phyloP scores from a whole-genome alignment of 1,140 invertebrate genomes.

The Alviniconcha marisindica region DNA sequence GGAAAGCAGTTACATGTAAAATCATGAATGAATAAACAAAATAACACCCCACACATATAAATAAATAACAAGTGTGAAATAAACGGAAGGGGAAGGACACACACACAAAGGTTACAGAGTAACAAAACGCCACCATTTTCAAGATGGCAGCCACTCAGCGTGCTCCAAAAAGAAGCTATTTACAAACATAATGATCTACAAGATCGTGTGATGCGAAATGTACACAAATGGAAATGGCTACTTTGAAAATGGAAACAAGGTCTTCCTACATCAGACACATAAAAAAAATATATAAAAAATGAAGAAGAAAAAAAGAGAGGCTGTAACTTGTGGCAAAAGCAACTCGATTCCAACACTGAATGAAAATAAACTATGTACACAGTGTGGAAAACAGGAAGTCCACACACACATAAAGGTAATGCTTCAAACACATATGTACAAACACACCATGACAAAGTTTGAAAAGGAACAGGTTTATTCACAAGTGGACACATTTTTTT shows the following conservation, averaged over 20 bases:
- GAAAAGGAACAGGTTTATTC: slow-evolving; percentile 14
- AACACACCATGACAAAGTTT: neutral
- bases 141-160: too few relatives aligned
- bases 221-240: neutral
- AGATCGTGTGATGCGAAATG: neutral
- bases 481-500: neutral
- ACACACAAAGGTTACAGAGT: too few relatives aligned
- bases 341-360: neutral
- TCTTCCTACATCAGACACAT: neutral
- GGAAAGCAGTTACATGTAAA: too few relatives aligned
- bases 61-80: too few relatives aligned
- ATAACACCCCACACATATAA: too few relatives aligned
- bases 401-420: neutral
- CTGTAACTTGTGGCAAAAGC: slow-evolving; percentile 20
- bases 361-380: neutral
- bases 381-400: too few relatives aligned
- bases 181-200: too few relatives aligned
- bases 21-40: too few relatives aligned
- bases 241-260: neutral
- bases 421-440: neutral
- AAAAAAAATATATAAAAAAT: neutral
- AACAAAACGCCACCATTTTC: too few relatives aligned
- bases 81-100: too few relatives aligned
- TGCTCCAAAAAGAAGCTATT: too few relatives aligned
- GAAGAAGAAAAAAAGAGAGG: neutral